phyloP scores from a whole-genome alignment of 2,888 invertebrate species.

The Alcis repandata region DNA sequence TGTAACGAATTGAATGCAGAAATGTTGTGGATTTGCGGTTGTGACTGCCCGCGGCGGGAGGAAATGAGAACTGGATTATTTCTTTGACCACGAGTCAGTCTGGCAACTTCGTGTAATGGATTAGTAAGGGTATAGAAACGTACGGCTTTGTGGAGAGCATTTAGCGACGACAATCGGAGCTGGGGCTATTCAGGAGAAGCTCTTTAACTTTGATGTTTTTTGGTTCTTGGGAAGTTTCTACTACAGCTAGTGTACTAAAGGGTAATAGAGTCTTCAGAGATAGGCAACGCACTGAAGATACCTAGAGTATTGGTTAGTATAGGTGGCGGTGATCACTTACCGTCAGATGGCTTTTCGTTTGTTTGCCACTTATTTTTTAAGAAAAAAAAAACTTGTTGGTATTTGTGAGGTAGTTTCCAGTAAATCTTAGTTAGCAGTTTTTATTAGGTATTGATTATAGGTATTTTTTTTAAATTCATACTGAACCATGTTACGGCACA shows the following conservation, averaged over 20 bases:
- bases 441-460: too few species aligned
- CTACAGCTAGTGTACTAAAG: too few species aligned
- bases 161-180: neutral
- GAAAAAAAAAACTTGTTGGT: too few species aligned
- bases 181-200: neutral
- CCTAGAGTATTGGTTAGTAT: too few species aligned
- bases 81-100: slow-evolving; percentile 3
- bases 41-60: neutral
- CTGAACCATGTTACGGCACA: neutral
- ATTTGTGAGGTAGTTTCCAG: too few species aligned
- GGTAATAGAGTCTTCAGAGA: too few species aligned
- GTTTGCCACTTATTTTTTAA: too few species aligned
- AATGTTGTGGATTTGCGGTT: slow-evolving; percentile 7
- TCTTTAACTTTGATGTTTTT: neutral
- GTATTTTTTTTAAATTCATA: too few species aligned
- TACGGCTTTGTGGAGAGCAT: neutral
- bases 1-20: slow-evolving; percentile 23
- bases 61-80: neutral
- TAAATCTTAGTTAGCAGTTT: too few species aligned
- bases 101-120: slow-evolving; percentile 4
- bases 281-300: too few species aligned
- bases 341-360: too few species aligned
- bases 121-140: slow-evolving; percentile 1
- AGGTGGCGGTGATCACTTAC: too few species aligned
- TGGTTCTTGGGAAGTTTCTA: neutral